Evolutionary conservation across 2,797 vertebrate species (phyloP), one percentile per base, ranked within the genome.

Genomic region (Chanos chanos): DNA sequence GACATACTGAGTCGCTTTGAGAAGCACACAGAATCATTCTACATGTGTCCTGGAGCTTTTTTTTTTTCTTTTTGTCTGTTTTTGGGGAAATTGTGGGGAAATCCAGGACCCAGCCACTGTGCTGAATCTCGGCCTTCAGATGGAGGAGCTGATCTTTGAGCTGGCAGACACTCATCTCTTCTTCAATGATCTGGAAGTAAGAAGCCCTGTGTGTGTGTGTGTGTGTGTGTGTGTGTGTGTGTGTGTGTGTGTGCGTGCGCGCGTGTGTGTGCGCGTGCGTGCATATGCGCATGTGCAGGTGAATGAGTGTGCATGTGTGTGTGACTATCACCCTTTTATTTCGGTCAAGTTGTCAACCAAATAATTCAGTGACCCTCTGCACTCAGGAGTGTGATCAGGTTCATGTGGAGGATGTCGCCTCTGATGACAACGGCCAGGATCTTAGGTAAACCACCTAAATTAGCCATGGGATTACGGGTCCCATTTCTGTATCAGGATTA

Each of bases 91-190:
- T 1, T 51, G 31, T 7, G 4, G n/a, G 41, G 24, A 34, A 1
- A 12, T n/a, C 28, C 63, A 99, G 96, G 96, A 99, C 68, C 92
- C 94, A 1, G 89, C 94, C 1, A 87, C 94, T 1, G 92, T 97
- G 74, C 89, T 99, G 73, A 96, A 95, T 78, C 83, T 97, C 68
- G 96, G 96, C 31, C 82, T 99, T 68, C 95, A 94, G 64, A 99
- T 99, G 95, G 96, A 99, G 83, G 96, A 99, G 83, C 90, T 99
- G 85, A 99, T 99, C 81, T 99, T 99, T 75, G 95, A 99, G 88
- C 92, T 99, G 43, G 96, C 96, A 24, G 96, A 99, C 85, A 97
- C 94, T 12, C 95, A 99, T 73, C 90, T 99, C 1, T 99, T 99
- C 89, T 99, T 99, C 87, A 99, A 98, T 54, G 96, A 99, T 78